Evolutionary conservation across 2,888 invertebrate genomes (phyloP), one percentile per base, ranked within the genome.

Genomic region (Chironomus riparius): DNA sequence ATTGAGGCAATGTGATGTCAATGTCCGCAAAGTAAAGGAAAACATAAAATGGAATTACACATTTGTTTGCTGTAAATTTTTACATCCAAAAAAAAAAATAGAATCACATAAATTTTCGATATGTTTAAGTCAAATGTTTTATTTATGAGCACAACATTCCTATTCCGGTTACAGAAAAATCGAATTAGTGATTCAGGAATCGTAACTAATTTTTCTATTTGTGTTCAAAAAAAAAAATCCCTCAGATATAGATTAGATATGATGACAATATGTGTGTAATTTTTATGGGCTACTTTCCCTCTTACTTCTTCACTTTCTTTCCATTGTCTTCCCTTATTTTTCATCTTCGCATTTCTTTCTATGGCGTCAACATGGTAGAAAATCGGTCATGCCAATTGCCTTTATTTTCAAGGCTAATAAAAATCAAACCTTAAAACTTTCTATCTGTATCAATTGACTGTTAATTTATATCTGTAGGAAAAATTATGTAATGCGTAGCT

Each of bases 101-200:
- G 18, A 62, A 65, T 13, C 18, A 2, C 24, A 65, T 65, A 65
- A 65, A 65, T 24, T 65, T 65, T 3, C 21, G 12, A 21, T 38
- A 22, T 21, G 65, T 12, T 21, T 50, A 50, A 50, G 50, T 50
- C 50, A 50, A 15, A 18, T 62, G 18, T 22, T 62, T 62, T 62
- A 62, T 18, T 62, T 62, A 62, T 62, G 62, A 62, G 62, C 13
- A 70, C 47, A 70, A 47, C 6, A 47, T 22, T 38, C 38, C 10
- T 38, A 38, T 38, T 38, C 38, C 10, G 38, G 47, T 6, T 21
- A 22, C 21, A 47, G 28, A 61, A 56, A 2, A 50, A 24, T 24
- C 65, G 22, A 65, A 71, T 71, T 71, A 71, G 71, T 56, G 18
- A 71, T 71, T 71, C 61, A 28, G 71, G n/a, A 22, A 61, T 56